A percentile compares a stretch with the other conserved stretches of the same genome.
phyloP scores from a whole-genome alignment of 2,113 vertebrate genomes.

The Ctenodactylus gundi region DNA sequence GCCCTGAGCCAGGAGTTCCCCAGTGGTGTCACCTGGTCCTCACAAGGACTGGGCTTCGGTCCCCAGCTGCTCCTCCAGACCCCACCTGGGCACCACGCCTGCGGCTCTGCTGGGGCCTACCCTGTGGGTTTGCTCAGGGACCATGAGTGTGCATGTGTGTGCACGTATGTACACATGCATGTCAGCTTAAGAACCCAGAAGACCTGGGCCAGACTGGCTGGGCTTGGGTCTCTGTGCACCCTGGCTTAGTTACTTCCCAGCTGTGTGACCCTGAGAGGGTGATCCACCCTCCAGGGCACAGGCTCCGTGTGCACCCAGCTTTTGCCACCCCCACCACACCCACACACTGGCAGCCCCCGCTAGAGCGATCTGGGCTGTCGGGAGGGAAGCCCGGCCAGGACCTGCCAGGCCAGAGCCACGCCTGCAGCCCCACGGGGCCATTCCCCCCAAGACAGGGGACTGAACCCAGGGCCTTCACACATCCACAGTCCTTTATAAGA shows the following conservation, averaged over 20 bases:
- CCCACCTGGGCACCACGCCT: rapidly evolving
- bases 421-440: not conserved
- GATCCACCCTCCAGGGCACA: not conserved
- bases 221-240: not conserved
- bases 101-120: not conserved
- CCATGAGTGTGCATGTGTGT: rapidly evolving
- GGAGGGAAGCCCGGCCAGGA: no score
- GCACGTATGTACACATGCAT: rapidly evolving
- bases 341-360: not conserved
- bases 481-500: not conserved
- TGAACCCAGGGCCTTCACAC: not conserved
- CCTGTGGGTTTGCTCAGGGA: rapidly evolving
- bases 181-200: no score
- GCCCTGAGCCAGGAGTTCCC: not conserved
- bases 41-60: not conserved
- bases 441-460: not conserved
- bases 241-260: not conserved
- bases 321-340: not conserved
- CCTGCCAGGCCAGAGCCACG: not conserved
- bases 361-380: not conserved
- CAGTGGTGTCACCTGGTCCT: not conserved
- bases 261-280: not conserved
- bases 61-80: no score
- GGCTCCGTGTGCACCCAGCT: not conserved
- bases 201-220: not conserved